Percentiles rank a stretch among this genome's conserved stretches.
Evolutionary conservation across 2,797 vertebrate genomes (phyloP).

Genomic region (Lemur catta): DNA sequence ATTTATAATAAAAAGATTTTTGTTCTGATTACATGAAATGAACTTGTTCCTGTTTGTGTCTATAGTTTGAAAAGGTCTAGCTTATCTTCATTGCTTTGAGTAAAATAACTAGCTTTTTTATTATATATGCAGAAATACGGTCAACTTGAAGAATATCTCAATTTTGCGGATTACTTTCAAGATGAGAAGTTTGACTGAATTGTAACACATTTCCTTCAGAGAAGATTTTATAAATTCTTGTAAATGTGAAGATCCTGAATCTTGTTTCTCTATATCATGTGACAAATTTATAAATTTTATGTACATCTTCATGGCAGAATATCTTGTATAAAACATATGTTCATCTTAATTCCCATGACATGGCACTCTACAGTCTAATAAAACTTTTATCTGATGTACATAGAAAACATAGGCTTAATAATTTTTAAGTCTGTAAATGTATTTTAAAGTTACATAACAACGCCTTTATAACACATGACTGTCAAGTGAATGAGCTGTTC

Average conservation of each 20-base stretch:
- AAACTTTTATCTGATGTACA: constrained; percentile 44
- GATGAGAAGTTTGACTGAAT: constrained; percentile 88
- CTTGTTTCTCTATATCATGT: constrained; percentile 66
- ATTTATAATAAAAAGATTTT: constrained; percentile 33
- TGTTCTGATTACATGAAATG: constrained; percentile 12
- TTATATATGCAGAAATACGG: constrained; percentile 84
- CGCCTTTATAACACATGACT: constrained; percentile 41
- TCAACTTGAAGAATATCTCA: constrained; percentile 84
- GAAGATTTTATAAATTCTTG: constrained; percentile 61
- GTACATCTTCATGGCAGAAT: constrained; percentile 45
- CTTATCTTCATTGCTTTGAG: constrained; percentile 28
- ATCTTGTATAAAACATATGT: constrained; percentile 40
- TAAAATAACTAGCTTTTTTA: constrained; percentile 70
- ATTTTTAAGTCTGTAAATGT: constrained; percentile 27
- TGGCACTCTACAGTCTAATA: constrained; percentile 32
- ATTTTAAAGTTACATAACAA: constrained; percentile 30
- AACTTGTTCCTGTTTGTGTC: constrained; percentile 20
- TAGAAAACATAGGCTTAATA: constrained; percentile 12
- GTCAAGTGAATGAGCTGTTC: constrained; percentile 10
- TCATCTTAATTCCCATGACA: constrained; percentile 46
- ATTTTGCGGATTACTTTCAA: constrained; percentile 88
- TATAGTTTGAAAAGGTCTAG: constrained; percentile 23
- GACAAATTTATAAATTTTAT: constrained; percentile 32
- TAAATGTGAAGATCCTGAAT: constrained; percentile 57
- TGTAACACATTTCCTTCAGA: constrained; percentile 60